Evolutionary conservation across 2,797 vertebrate species (phyloP).

Genomic region (Nyctibius grandis): DNA sequence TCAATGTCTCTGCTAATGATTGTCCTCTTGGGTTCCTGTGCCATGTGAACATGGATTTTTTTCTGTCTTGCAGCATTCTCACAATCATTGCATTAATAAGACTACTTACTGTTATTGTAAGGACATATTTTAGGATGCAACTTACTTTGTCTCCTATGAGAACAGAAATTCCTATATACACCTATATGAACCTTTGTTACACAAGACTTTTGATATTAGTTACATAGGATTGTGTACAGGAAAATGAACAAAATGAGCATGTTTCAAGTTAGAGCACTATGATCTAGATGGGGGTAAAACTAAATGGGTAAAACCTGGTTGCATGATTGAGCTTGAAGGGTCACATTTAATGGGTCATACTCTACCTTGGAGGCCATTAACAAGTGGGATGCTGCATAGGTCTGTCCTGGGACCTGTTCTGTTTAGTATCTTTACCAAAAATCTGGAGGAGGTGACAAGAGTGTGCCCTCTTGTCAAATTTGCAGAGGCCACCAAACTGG

Average conservation of each 20-base stretch:
- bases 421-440: background rate
- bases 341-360: background rate
- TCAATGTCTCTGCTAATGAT: slow-evolving; percentile 19
- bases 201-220: background rate
- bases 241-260: background rate
- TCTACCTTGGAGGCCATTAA: background rate
- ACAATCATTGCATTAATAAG: background rate
- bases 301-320: background rate
- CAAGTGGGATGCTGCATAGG: background rate
- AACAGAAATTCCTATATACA: background rate
- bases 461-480: background rate
- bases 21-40: background rate
- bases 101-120: background rate
- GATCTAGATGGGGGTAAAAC: background rate
- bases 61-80: background rate
- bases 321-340: background rate
- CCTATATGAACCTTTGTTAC: background rate
- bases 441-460: background rate
- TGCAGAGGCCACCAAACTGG: background rate
- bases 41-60: background rate
- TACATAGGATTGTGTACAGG: background rate
- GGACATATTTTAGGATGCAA: background rate
- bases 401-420: background rate
- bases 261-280: background rate
- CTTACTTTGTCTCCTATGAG: background rate